Percentiles rank a stretch among this genome's conserved stretches.
Conservation (phyloP, 64 coral and sea anemone genomes). For the Anthopleura sola region DNA sequence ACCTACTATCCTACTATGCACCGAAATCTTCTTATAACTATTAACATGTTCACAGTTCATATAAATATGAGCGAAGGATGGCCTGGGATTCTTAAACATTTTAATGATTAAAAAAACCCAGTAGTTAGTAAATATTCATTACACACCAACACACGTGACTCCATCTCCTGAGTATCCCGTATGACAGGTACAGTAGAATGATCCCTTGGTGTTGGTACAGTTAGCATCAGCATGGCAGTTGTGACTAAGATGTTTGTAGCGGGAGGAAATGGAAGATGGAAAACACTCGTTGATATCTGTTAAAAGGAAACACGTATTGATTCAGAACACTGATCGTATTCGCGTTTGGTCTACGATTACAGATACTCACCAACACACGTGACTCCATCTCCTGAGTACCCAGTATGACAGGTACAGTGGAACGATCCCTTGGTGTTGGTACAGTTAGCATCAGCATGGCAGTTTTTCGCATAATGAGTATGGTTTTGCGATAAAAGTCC, state of each 20-base stretch:
- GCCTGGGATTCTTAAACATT: no score
- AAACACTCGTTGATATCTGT: slow-evolving; percentile 69
- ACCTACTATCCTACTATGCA: no score
- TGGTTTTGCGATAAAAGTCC: slow-evolving; percentile 27
- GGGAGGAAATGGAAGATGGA: not conserved
- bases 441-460: slow-evolving; percentile 69
- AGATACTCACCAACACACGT: slow-evolving; percentile 53
- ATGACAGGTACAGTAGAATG: slow-evolving; percentile 80
- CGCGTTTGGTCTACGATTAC: no score
- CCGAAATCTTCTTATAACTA: no score
- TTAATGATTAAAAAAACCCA: no score
- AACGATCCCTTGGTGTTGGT: slow-evolving; percentile 73
- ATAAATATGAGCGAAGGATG: no score
- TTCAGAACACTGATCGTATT: no score
- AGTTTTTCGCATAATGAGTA: slow-evolving; percentile 51
- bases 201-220: slow-evolving; percentile 71
- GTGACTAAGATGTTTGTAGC: slow-evolving; percentile 36
- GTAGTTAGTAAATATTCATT: not conserved
- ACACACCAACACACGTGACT: slow-evolving; percentile 58
- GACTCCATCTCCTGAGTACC: slow-evolving; percentile 75
- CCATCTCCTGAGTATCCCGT: slow-evolving; percentile 81
- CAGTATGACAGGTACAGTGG: slow-evolving; percentile 65
- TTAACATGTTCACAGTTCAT: no score
- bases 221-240: slow-evolving; percentile 79
- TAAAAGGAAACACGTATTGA: not conserved